These are phyloP conservation scores for Cydia pomonella DNA, from an alignment of 1,140 invertebrate genomes.

Conservation along the genomic window DNA sequence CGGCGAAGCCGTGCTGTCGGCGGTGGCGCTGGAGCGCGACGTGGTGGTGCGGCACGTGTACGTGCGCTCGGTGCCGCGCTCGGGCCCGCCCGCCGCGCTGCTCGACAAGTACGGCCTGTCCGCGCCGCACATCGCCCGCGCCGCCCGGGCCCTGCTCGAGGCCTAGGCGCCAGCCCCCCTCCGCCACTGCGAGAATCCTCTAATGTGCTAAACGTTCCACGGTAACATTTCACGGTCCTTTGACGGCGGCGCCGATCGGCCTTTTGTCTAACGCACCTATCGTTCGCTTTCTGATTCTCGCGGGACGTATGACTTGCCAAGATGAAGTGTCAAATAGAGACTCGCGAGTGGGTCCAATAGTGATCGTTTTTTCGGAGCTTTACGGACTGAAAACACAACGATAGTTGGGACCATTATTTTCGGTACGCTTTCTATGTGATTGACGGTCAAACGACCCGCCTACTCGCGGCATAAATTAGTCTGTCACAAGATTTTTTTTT, in stretches of 20 bases:
- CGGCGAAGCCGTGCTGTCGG: constrained; percentile 95
- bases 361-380: background rate
- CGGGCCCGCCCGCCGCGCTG: constrained; percentile 92
- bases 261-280: too few relatives aligned
- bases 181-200: background rate
- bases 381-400: background rate
- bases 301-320: background rate
- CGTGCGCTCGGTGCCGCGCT: constrained; percentile 96
- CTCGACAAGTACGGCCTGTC: constrained; percentile 95
- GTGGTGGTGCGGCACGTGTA: constrained; percentile 92
- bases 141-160: constrained; percentile 84
- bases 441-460: background rate
- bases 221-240: too few relatives aligned
- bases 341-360: background rate
- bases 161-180: constrained; percentile 57
- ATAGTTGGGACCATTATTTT: background rate
- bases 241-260: background rate
- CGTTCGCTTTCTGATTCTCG: background rate
- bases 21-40: constrained; percentile 86
- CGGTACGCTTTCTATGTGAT: background rate
- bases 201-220: background rate
- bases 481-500: background rate
- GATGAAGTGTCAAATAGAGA: background rate
- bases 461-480: background rate
- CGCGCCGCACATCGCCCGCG: constrained; percentile 88